Conservation (phyloP, 2,888 invertebrate species). For the Malthinus flaveolus region DNA sequence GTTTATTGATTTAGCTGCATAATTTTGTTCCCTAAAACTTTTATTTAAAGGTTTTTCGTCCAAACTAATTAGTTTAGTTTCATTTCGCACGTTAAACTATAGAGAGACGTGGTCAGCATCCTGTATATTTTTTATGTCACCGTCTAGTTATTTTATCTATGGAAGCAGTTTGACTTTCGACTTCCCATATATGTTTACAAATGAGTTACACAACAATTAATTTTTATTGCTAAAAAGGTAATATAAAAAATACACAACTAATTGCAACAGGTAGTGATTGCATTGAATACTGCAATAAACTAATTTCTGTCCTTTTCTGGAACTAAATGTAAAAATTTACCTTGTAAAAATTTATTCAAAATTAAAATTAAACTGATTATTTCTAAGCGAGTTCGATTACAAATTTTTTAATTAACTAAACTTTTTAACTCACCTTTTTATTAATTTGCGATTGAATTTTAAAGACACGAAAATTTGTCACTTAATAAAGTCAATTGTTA, state of each 20-base stretch:
- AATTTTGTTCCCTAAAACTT: no score
- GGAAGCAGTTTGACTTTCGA: constrained; percentile 2
- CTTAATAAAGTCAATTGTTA: background rate
- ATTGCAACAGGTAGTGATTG: background rate
- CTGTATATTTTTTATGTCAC: background rate
- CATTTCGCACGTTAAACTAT: no score
- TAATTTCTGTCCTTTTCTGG: background rate
- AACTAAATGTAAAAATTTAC: background rate
- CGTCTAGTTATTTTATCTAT: constrained; percentile 3
- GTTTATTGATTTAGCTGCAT: no score
- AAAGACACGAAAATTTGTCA: constrained; percentile 1
- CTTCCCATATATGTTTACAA: constrained; percentile 19
- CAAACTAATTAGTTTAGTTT: no score
- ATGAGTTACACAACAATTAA: constrained; percentile 15
- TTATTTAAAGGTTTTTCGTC: no score
- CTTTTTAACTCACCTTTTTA: no score
- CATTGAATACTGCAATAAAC: background rate
- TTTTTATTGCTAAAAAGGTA: constrained; percentile 15
- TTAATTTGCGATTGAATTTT: no score
- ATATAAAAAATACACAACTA: no score
- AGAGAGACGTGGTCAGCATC: no score
- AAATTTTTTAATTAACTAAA: no score
- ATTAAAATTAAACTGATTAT: no score
- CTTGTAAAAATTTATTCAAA: background rate
- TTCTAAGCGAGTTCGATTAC: no score